Conservation (phyloP, 1,140 invertebrate species). For the Uloborus diversus region DNA sequence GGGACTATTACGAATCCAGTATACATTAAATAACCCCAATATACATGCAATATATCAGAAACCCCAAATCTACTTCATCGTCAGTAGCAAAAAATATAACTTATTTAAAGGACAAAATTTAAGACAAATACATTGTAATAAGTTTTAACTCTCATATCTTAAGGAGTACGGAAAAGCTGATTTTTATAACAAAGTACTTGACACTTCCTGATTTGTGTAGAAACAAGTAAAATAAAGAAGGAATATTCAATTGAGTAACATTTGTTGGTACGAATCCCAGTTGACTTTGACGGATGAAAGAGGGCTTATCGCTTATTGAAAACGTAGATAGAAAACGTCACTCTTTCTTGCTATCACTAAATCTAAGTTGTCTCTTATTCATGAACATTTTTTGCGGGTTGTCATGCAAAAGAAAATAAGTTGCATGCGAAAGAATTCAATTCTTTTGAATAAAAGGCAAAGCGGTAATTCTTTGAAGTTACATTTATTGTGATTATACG, state of each 20-base stretch:
- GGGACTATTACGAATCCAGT: too few species aligned
- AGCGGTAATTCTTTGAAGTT: neutral
- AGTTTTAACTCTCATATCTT: too few species aligned
- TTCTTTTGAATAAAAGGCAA: constrained; percentile 5
- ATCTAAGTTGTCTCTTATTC: constrained; percentile 37
- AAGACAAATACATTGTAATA: too few species aligned
- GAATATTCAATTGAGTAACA: constrained; percentile 21
- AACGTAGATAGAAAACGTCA: constrained; percentile 44
- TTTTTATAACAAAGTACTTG: neutral
- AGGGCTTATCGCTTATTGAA: constrained; percentile 43
- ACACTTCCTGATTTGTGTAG: neutral
- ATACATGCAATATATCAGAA: too few species aligned
- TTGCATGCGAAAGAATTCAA: constrained; percentile 6
- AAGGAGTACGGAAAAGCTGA: neutral
- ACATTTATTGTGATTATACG: too few species aligned
- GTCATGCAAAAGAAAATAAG: constrained; percentile 28
- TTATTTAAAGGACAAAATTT: too few species aligned
- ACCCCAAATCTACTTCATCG: too few species aligned
- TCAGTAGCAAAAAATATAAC: too few species aligned
- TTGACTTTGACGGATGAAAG: constrained; percentile 11
- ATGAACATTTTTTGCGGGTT: constrained; percentile 28
- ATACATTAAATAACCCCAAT: too few species aligned
- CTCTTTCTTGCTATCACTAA: constrained; percentile 9
- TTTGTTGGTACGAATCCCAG: neutral
- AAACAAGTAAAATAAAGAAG: neutral